Conservation (phyloP, 2,888 invertebrate genomes). For the Cordilura impudica region DNA sequence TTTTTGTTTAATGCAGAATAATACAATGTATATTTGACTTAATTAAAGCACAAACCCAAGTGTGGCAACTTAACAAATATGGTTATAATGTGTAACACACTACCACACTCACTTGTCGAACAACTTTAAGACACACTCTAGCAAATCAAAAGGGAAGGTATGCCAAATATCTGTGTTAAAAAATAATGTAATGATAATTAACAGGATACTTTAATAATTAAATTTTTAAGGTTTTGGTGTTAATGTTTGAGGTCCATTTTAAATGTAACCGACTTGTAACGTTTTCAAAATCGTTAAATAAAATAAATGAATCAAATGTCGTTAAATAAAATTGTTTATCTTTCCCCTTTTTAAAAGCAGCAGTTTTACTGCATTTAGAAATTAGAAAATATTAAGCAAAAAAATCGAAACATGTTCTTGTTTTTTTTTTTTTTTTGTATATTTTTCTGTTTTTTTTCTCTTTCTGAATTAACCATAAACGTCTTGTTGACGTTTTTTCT, state of each 20-base stretch:
- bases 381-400: slow-evolving; percentile 14
- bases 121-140: not conserved
- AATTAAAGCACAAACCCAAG: slow-evolving; percentile 57
- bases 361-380: slow-evolving; percentile 43
- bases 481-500: slow-evolving; percentile 22
- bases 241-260: too few relatives aligned
- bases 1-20: not conserved
- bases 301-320: too few relatives aligned
- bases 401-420: slow-evolving; percentile 25
- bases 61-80: slow-evolving; percentile 56
- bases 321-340: too few relatives aligned
- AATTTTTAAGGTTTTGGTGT: too few relatives aligned
- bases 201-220: too few relatives aligned
- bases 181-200: too few relatives aligned
- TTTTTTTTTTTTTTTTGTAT: not conserved
- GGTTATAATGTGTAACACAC: slow-evolving; percentile 36
- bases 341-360: too few relatives aligned
- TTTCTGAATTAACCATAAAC: slow-evolving; percentile 8
- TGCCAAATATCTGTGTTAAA: too few relatives aligned
- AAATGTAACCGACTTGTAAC: too few relatives aligned
- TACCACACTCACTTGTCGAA: not conserved
- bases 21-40: slow-evolving; percentile 53
- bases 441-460: not conserved
- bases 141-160: not conserved
- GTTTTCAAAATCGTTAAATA: too few relatives aligned